A percentile compares a stretch with the other conserved stretches of the same genome.
These are phyloP conservation scores for Platycnemis pennipes DNA, from an alignment of 2,888 invertebrate genomes.

Conservation along the genomic window DNA sequence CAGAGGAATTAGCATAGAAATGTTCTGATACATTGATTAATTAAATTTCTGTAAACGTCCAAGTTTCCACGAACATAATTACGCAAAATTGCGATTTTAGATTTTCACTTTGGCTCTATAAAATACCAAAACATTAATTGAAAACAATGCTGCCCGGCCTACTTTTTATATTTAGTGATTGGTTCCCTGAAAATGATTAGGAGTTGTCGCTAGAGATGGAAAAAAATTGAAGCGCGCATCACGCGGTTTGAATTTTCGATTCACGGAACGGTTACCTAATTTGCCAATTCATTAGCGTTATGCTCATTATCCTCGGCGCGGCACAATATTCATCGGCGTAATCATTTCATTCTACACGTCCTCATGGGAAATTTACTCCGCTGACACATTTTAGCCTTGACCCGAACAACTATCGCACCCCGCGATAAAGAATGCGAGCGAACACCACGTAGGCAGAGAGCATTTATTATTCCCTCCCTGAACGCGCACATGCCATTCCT, in stretches of 20 bases:
- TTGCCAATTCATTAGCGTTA: conserved; percentile 19
- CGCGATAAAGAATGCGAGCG: not conserved
- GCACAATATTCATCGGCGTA: not conserved
- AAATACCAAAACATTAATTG: not conserved
- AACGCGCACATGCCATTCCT: not conserved
- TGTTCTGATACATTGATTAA: not conserved
- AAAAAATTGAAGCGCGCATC: not conserved
- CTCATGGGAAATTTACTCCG: conserved; percentile 23
- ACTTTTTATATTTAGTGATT: not conserved
- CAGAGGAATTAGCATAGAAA: no score
- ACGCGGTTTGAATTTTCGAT: conserved; percentile 12
- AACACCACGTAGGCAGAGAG: not conserved
- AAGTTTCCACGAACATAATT: not conserved
- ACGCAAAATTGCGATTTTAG: not conserved
- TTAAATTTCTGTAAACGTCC: not conserved
- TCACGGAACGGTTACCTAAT: not conserved
- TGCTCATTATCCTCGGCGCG: not conserved
- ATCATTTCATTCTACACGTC: not conserved
- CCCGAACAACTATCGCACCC: not conserved
- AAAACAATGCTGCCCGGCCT: not conserved
- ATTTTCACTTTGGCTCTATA: not conserved
- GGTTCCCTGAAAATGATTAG: not conserved
- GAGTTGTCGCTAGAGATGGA: not conserved
- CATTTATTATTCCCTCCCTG: not conserved
- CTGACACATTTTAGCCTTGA: not conserved